A percentile compares a stretch with the other conserved stretches of the same genome.
Conservation (phyloP, 2,888 invertebrate species). For the Drosophila ustulata region DNA sequence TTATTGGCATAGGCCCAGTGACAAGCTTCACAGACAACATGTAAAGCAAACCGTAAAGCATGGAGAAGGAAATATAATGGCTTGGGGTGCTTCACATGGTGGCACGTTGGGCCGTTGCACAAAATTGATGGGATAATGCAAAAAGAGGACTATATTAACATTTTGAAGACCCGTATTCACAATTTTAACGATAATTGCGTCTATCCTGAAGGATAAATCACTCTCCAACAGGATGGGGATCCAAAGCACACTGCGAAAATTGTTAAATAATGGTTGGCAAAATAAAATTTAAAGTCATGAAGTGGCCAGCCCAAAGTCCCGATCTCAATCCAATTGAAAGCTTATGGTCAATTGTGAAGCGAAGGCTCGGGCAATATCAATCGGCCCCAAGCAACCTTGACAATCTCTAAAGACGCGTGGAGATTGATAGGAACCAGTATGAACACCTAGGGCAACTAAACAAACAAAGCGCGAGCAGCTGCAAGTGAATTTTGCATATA, state of each 20-base stretch:
- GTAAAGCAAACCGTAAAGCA: constrained; percentile 22
- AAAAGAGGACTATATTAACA: constrained; percentile 1
- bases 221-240: too few relatives aligned
- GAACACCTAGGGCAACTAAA: too few relatives aligned
- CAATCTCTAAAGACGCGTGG: not conserved
- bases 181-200: constrained; percentile 14
- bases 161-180: constrained; percentile 16
- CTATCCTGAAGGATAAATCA: constrained; percentile 1
- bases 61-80: constrained; percentile 12
- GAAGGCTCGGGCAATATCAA: not conserved
- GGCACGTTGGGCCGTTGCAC: constrained; percentile 8
- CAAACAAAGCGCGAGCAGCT: too few relatives aligned
- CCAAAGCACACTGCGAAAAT: too few relatives aligned
- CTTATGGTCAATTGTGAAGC: not conserved
- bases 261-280: too few relatives aligned
- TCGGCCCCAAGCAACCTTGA: not conserved
- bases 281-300: not conserved
- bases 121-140: not conserved
- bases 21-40: constrained; percentile 8
- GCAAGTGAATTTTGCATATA: too few relatives aligned
- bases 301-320: constrained; percentile 6
- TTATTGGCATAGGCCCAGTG: constrained; percentile 6
- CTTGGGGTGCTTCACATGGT: constrained; percentile 19
- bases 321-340: constrained; percentile 11
- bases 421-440: too few relatives aligned